Evolutionary conservation across 2,888 invertebrate species (phyloP), one percentile per base, ranked within the genome.

Genomic region (Dorcus hopei): DNA sequence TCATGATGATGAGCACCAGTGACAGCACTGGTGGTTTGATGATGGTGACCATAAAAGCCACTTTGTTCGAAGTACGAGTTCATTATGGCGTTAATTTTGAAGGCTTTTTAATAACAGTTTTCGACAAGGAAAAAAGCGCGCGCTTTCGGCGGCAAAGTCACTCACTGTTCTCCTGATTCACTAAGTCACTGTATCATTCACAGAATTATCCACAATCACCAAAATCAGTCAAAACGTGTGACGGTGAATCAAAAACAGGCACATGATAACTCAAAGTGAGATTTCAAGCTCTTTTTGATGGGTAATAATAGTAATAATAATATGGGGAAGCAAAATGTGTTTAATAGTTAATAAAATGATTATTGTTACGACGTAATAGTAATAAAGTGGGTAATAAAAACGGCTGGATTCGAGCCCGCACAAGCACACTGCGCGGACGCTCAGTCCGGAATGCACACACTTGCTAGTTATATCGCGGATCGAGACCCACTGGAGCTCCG

Each of bases 11-110:
- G 82, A 47, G 81, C 81, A 51, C 82, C 81, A 66, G 83, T 72
- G 72, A 87, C 80, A 79, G 85, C 81, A 61, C 87, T 84, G 69
- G 87, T 84, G 63, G 86, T 85, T 82, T 93, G 89, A 77, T 93
- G 93, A 80, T 93, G 93, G 74, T 89, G 85, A 75, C 94, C 93
- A 83, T 95, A 95, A 84, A 95, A 95, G 80, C 94, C 94, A 80
- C 91, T 90, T 84, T 95, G 95, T 84, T 95, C 95, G 80, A 95
- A 95, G 81, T 95, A 95, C 79, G 94, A 94, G 90, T 94, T 95
- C 95, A 95, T 95, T 70, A 69, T 67, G 65, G 69, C 66, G 68
- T 70, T 69, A 70, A 70, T 70, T 68, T 68, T 70, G 68, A 61
- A 65, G 68, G 64, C 56, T 68, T 65, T 67, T 59, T 55, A 48